Conservation (phyloP, 1,140 invertebrate species). For the Ptiloglossa arizonensis region DNA sequence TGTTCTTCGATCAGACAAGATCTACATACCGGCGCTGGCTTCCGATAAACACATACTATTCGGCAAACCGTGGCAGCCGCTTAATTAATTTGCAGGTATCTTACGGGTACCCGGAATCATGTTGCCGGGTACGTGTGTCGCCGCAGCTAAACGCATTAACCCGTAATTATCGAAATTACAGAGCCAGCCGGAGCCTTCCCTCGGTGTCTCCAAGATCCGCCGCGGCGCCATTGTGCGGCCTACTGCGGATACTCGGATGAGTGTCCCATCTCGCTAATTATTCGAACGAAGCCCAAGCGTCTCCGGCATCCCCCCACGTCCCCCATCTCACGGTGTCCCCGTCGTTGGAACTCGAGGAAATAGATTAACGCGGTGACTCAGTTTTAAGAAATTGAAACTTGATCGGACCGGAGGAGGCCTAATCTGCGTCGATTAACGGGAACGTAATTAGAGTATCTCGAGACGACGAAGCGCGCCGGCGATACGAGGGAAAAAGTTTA, state of each 20-base stretch:
- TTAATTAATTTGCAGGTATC: constrained; percentile 74
- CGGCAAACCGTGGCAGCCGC: constrained; percentile 57
- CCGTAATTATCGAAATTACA: constrained; percentile 76
- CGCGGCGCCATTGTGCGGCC: constrained; percentile 45
- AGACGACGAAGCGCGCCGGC: not conserved
- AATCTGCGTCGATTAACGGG: constrained; percentile 19
- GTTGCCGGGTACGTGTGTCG: constrained; percentile 63
- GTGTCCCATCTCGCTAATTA: constrained; percentile 69
- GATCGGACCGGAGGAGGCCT: not conserved
- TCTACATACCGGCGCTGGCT: constrained; percentile 26
- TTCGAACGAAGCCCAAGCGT: constrained; percentile 47
- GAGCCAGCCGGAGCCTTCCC: constrained; percentile 48
- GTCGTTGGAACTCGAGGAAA: constrained; percentile 27
- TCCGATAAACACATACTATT: constrained; percentile 51
- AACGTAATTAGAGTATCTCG: not conserved
- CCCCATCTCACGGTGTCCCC: no score
- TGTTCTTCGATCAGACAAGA: constrained; percentile 44
- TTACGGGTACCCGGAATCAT: constrained; percentile 64
- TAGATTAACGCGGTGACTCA: constrained; percentile 21
- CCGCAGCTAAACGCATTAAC: constrained; percentile 72
- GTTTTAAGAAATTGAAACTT: constrained; percentile 61
- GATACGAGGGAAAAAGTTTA: no score
- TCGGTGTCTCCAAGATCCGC: constrained; percentile 47
- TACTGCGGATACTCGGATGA: constrained; percentile 58
- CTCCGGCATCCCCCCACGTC: not conserved